phyloP scores from a whole-genome alignment of 1,140 invertebrate species.

The Micrasema minimum region DNA sequence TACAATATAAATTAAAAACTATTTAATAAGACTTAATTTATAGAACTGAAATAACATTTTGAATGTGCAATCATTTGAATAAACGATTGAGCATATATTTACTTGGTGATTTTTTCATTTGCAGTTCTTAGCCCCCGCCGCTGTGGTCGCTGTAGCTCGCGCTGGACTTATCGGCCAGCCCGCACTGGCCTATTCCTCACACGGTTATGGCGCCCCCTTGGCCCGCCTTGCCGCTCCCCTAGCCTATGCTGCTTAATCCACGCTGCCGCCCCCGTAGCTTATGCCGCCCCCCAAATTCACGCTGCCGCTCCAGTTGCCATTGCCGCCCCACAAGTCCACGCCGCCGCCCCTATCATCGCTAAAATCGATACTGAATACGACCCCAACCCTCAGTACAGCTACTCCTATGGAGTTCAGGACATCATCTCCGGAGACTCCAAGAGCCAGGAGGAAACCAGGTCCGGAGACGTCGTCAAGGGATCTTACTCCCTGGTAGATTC shows the following conservation, averaged over 20 bases:
- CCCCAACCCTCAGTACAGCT: slow-evolving; percentile 75
- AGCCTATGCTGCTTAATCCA: slow-evolving; percentile 49
- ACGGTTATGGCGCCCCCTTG: slow-evolving; percentile 47
- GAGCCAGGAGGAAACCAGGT: slow-evolving; percentile 64
- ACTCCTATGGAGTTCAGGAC: slow-evolving; percentile 76
- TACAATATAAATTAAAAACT: too few species aligned
- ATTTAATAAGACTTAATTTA: too few species aligned
- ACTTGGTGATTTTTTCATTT: slow-evolving; percentile 45
- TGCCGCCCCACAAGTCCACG: slow-evolving; percentile 58
- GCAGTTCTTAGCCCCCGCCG: slow-evolving; percentile 63
- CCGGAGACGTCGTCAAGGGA: slow-evolving; percentile 75
- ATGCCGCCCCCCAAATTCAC: slow-evolving; percentile 60
- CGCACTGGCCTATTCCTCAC: slow-evolving; percentile 48
- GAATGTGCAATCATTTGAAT: too few species aligned
- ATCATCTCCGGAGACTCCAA: slow-evolving; percentile 68
- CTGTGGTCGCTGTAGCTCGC: slow-evolving; percentile 60
- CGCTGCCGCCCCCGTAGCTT: slow-evolving; percentile 44
- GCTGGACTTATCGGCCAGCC: slow-evolving; percentile 58
- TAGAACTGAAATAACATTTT: too few species aligned
- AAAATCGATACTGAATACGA: slow-evolving; percentile 65
- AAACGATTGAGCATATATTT: too few species aligned
- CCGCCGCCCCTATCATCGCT: slow-evolving; percentile 53
- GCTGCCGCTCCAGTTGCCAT: slow-evolving; percentile 36
- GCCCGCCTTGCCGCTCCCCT: slow-evolving; percentile 49
- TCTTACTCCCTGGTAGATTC: slow-evolving; percentile 73